Evolutionary conservation across 2,888 invertebrate genomes (phyloP), one percentile per base, ranked within the genome.

Genomic region (Oegoconia quadripuncta): DNA sequence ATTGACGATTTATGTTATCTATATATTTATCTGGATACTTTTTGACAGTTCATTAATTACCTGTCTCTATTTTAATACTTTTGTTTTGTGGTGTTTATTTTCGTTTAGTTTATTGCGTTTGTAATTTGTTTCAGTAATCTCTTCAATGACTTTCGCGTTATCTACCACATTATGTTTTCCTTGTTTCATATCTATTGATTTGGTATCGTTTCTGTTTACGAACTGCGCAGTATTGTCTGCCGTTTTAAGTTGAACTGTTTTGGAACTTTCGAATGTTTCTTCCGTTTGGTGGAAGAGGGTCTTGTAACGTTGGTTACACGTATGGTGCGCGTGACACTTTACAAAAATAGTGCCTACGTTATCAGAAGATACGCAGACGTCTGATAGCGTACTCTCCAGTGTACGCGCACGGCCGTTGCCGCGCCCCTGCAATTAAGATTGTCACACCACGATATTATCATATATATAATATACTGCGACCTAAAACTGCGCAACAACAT

Each of bases 401-500:
- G 42, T 34, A 31, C 23, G 28, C 12, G 22, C 6, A 14, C 14
- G 7, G 17, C 3, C 11, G 31, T 9, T 13, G 65, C 74, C 81
- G 71, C 79, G 70, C 84, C 82, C 71, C 71, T 74, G 50, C 68
- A 64, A 76, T 81, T 78, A 74, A 58, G 73, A 78, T 81, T 74
- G 75, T 77, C 68, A 40, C 34, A 38, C 67, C 48, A 43, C 56
- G 69, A 76, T 77, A n/a, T n/a, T n/a, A n/a, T n/a, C n/a, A n/a
- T n/a, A n/a, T n/a, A n/a, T n/a, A n/a, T 74, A 69, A 35, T 28
- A 11, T 17, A 12, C 16, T 20, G 29, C 37, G 55, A 52, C 62
- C 60, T 57, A 47, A 58, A 63, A 68, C 53, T 59, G 59, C 48
- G 58, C 54, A 54, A 37, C 58, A 3, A 5, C n/a, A 12, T 11